A percentile compares a stretch with the other conserved stretches of the same genome.
Conservation (phyloP, 2,797 vertebrate species). For the Cynodonichthys magdalenae region DNA sequence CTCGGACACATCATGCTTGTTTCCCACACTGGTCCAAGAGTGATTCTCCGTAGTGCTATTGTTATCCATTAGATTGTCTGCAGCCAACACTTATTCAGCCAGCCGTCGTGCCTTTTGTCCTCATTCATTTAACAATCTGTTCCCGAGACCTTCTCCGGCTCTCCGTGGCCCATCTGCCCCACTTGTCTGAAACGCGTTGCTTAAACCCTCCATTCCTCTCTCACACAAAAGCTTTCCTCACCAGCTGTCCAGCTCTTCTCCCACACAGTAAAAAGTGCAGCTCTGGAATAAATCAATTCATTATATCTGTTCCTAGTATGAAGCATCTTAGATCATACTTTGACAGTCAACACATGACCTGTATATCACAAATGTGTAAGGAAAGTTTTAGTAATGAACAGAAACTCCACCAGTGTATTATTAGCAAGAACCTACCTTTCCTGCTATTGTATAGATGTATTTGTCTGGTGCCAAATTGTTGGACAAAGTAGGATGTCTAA, state of each 20-base stretch:
- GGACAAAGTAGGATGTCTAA: too few relatives aligned
- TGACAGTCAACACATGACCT: too few relatives aligned
- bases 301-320: slow-evolving; percentile 3
- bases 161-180: slow-evolving; percentile 77
- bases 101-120: slow-evolving; percentile 78
- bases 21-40: slow-evolving; percentile 66
- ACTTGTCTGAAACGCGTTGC: slow-evolving; percentile 45
- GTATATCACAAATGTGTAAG: too few relatives aligned
- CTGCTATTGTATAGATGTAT: too few relatives aligned
- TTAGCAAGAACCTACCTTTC: too few relatives aligned
- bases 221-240: slow-evolving; percentile 52
- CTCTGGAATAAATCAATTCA: slow-evolving; percentile 29
- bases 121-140: slow-evolving; percentile 71
- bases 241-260: slow-evolving; percentile 78
- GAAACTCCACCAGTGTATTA: too few relatives aligned
- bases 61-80: slow-evolving; percentile 77
- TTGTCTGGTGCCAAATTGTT: too few relatives aligned
- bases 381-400: too few relatives aligned
- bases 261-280: slow-evolving; percentile 64
- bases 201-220: slow-evolving; percentile 25
- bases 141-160: slow-evolving; percentile 69
- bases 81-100: slow-evolving; percentile 76
- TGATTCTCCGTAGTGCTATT: slow-evolving; percentile 77
- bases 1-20: slow-evolving; percentile 48
- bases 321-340: too few relatives aligned